Base-by-base conservation (phyloP, 2,797 vertebrate species). In the Eulemur rubriventer region DNA sequence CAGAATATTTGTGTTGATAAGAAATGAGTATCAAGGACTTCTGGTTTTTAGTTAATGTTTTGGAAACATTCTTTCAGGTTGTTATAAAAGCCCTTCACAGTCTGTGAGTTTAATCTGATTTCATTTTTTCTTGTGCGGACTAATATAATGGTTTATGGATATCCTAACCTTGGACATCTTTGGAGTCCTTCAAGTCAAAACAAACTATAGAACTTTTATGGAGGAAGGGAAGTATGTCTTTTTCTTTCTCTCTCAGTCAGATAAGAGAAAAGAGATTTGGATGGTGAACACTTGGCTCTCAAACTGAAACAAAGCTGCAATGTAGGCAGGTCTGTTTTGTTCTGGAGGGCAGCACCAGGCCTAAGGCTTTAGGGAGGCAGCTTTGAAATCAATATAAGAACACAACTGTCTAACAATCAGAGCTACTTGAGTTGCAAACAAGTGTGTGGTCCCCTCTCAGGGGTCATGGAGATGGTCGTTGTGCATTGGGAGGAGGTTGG, bases 1-100 rank as follows among this genome's bases (percentile, higher is more conserved):
- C 14, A 59, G 63, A 43, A 38, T 89, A 79, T 79, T 78, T 92
- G 70, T 95, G 85, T 82, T 87, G 81, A 48, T 92, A 52, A 96
- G 89, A 95, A 82, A 73, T 94, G 81, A 82, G 6, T 69, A 46
- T 91, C 69, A 78, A 94, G 76, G 75, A 81, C 67, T 85, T 93
- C 7, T 80, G 38, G 14, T 73, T 78, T 96, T 94, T 52, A 83
- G 50, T 67, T 94, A 72, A 79, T 91, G 35, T 95, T 95, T 97
- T 94, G 5, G 73, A 91, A 94, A 93, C 14, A 59, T 67, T 88
- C 67, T 96, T 93, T 97, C 70, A 73, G 59, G 43, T 85, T 79
- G 17, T 81, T 95, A 61, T 33, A 41, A 75, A 94, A 93, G 38
- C 24, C 52, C 38, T 92, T 83, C 46, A 65, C 8, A 38, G 82